phyloP scores from a whole-genome alignment of 2,888 invertebrate species.

The Campaea margaritaria region DNA sequence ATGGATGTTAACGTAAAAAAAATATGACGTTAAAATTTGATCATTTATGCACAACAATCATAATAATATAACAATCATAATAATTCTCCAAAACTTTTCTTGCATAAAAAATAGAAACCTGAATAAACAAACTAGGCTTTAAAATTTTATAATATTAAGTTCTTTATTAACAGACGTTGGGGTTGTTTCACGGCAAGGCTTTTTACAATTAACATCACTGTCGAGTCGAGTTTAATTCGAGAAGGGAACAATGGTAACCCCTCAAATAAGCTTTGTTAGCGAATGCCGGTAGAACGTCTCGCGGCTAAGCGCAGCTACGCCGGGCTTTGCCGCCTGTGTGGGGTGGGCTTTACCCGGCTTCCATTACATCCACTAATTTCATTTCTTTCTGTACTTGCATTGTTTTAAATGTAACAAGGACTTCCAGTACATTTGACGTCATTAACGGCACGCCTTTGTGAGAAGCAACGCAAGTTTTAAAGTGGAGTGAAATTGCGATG shows the following conservation, averaged over 20 bases:
- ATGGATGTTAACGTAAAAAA: no score
- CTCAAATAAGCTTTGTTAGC: conserved; percentile 71
- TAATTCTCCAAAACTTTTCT: no score
- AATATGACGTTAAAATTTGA: no score
- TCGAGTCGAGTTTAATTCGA: conserved; percentile 37
- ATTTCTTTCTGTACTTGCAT: conserved; percentile 42
- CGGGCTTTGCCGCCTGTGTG: conserved; percentile 35
- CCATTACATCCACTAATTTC: conserved; percentile 52
- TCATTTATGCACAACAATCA: no score
- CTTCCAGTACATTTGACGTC: conserved; percentile 41
- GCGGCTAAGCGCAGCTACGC: conserved; percentile 36
- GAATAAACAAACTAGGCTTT: no score
- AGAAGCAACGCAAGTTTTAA: conserved; percentile 16
- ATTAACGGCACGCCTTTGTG: conserved; percentile 34
- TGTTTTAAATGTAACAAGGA: conserved; percentile 39
- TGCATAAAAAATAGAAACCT: no score
- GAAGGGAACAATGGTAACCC: conserved; percentile 42
- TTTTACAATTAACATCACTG: background rate
- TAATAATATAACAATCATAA: no score
- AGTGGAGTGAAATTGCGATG: conserved; percentile 25
- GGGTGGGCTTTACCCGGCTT: conserved; percentile 38
- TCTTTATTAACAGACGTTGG: no score
- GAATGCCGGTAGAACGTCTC: conserved; percentile 43
- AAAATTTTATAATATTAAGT: no score
- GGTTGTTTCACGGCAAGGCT: background rate